Base-by-base conservation (phyloP, 2,888 invertebrate species). In the Cryptocheilus praepositus region DNA sequence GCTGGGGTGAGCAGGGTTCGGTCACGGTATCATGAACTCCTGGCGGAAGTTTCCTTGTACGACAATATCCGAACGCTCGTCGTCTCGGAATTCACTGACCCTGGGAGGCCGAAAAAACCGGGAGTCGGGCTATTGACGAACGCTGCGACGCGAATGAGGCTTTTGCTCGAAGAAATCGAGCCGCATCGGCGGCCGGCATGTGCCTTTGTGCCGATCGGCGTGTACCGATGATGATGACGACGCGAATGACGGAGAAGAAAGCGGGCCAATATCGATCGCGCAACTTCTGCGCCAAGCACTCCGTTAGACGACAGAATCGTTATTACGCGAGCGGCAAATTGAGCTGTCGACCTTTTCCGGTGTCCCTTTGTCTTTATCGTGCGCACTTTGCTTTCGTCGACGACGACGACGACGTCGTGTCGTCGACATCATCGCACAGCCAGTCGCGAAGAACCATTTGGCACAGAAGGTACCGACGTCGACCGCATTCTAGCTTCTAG, bases 271-370 rank as follows among this genome's bases (percentile, higher is more conserved):
- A 85, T 84, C 83, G 85, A 86, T 85, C 86, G 83, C 82, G 84
- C 86, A 87, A 86, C 81, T 84, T 84, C 81, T 81, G 80, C 71
- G 76, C 77, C 76, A 81, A 80, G 81, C 83, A 67, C 79, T 77
- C 87, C 87, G 86, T 88, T 88, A 86, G 77, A 80, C 85, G 83
- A 84, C 81, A 83, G 84, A 83, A 87, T 86, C 86, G 76, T 85
- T 83, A 77, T 79, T 81, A 79, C 76, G 59, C 69, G 36, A 54
- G 53, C 7, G 18, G 18, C 57, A 54, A 72, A 62, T 36, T 61
- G 66, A 68, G 66, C 66, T 25, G 70, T 66, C 68, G 71, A 70
- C 70, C 61, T 68, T 67, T 56, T 62, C 66, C 51, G 64, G 51
- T 15, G 59, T 52, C 60, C 51, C 54, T 52, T 51, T 64, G 53